Conservation (phyloP, 2,888 invertebrate genomes). For the Lucinisca nassula region DNA sequence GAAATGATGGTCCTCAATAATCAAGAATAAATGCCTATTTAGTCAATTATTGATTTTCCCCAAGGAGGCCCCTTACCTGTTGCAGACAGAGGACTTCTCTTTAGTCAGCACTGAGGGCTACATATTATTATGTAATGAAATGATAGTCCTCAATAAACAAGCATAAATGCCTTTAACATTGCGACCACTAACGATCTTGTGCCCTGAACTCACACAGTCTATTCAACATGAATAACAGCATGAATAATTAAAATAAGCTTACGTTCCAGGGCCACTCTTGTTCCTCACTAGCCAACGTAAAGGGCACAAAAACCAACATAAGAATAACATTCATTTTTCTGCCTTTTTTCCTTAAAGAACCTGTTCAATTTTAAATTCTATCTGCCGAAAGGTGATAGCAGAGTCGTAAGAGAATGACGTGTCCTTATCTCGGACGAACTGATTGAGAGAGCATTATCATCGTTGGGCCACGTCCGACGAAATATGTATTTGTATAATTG, state of each 20-base stretch:
- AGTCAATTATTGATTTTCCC: too few relatives aligned
- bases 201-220: neutral
- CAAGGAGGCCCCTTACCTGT: too few relatives aligned
- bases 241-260: neutral
- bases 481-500: too few relatives aligned
- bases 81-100: neutral
- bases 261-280: neutral
- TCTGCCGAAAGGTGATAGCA: neutral
- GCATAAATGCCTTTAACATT: neutral
- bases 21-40: too few relatives aligned
- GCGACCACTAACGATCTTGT: neutral
- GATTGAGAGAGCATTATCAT: too few relatives aligned
- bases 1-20: too few relatives aligned
- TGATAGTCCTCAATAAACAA: neutral
- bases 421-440: neutral
- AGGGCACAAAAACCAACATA: neutral
- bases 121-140: too few relatives aligned
- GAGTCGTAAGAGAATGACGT: neutral
- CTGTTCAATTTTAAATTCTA: neutral
- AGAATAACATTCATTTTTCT: neutral
- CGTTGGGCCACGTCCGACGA: too few relatives aligned
- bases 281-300: neutral
- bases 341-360: neutral
- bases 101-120: neutral
- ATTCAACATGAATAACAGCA: neutral